A percentile compares a stretch with the other conserved stretches of the same genome.
phyloP scores from a whole-genome alignment of 1,140 invertebrate species.

The Spodoptera litura region DNA sequence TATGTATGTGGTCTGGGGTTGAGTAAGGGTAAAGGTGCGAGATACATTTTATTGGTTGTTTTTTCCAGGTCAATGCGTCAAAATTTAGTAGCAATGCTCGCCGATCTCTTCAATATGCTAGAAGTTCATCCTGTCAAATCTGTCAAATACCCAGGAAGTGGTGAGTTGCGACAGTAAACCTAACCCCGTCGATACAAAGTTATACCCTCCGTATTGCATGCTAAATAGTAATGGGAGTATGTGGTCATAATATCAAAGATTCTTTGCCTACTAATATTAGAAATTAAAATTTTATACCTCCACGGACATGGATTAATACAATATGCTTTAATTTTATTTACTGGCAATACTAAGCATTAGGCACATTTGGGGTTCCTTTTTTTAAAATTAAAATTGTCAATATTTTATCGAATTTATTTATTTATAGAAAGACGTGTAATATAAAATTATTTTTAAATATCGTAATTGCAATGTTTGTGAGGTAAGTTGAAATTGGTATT shows the following conservation, averaged over 20 bases:
- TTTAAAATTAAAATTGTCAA: slow-evolving; percentile 13
- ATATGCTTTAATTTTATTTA: slow-evolving; percentile 60
- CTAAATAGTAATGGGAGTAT: slow-evolving; percentile 81
- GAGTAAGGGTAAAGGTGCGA: not conserved
- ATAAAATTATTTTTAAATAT: slow-evolving; percentile 34
- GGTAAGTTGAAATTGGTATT: slow-evolving; percentile 52
- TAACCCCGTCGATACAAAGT: slow-evolving; percentile 42
- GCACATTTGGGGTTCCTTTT: slow-evolving; percentile 32
- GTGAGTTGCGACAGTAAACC: slow-evolving; percentile 64
- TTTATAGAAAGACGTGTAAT: slow-evolving; percentile 30
- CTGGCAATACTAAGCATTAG: slow-evolving; percentile 43
- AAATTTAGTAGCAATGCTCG: slow-evolving; percentile 97
- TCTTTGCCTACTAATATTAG: slow-evolving; percentile 73
- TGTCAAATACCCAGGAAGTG: slow-evolving; percentile 91
- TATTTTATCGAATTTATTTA: slow-evolving; percentile 28
- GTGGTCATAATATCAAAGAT: slow-evolving; percentile 85
- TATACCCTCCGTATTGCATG: slow-evolving; percentile 74
- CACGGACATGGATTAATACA: slow-evolving; percentile 56
- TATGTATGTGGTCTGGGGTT: not conserved
- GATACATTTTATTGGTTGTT: not conserved
- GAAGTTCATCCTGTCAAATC: slow-evolving; percentile 97
- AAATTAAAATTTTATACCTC: slow-evolving; percentile 46
- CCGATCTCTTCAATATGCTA: slow-evolving; percentile 97
- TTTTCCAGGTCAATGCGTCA: slow-evolving; percentile 93
- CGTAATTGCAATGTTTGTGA: slow-evolving; percentile 29